A percentile compares a stretch with the other conserved stretches of the same genome.
phyloP scores from a whole-genome alignment of 2,113 vertebrate genomes.

The Lagenorhynchus albirostris region DNA sequence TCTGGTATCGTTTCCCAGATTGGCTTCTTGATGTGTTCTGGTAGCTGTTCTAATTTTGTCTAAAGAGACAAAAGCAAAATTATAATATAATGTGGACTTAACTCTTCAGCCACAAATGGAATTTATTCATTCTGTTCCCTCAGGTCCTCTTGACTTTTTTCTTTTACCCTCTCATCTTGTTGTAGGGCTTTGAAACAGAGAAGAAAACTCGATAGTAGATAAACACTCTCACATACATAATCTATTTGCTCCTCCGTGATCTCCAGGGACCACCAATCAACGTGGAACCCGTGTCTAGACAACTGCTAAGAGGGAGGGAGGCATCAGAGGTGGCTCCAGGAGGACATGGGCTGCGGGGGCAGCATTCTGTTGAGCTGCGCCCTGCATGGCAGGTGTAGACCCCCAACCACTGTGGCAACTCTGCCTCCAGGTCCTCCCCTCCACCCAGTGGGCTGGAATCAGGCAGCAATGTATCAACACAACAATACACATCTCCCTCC shows the following conservation, averaged over 20 bases:
- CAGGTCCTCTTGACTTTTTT: not conserved
- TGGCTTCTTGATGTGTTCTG: constrained; percentile 92
- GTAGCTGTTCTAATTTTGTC: constrained; percentile 91
- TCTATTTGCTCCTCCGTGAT: not conserved
- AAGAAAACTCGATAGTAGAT: not conserved
- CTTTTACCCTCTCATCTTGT: not conserved
- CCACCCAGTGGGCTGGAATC: not conserved
- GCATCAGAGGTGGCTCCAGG: not conserved
- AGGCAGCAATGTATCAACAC: not conserved
- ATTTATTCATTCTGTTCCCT: not conserved
- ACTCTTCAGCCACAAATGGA: not conserved
- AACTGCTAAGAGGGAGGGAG: not conserved
- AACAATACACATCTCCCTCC: not conserved
- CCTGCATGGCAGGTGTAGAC: not conserved
- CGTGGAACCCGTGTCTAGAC: not conserved
- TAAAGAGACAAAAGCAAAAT: constrained; percentile 73
- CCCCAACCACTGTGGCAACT: too few species aligned
- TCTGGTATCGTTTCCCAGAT: constrained; percentile 86
- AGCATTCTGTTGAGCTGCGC: not conserved
- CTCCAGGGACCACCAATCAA: not conserved
- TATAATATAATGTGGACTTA: not conserved
- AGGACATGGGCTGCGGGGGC: not conserved
- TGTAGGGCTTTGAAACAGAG: not conserved
- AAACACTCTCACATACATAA: not conserved
- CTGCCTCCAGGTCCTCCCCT: not conserved